phyloP scores from a whole-genome alignment of 2,888 invertebrate genomes.

The Esperia sulphurella region DNA sequence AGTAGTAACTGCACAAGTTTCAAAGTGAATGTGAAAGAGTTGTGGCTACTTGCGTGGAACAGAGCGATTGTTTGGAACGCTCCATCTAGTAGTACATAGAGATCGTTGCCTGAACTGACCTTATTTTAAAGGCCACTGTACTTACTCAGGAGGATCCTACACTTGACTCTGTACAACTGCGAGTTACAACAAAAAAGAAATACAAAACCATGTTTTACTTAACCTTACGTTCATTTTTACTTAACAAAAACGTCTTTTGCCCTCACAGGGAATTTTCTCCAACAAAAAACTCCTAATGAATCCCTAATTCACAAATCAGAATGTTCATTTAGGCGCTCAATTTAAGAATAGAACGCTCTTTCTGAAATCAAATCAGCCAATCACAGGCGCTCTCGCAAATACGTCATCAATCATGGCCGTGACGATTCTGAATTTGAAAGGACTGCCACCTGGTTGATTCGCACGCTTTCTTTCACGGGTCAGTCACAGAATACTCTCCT shows the following conservation, averaged over 20 bases:
- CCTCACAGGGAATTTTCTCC: constrained; percentile 3
- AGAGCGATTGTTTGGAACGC: too few relatives aligned
- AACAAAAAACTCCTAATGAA: constrained; percentile 9
- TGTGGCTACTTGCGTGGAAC: too few relatives aligned
- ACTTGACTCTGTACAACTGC: too few relatives aligned
- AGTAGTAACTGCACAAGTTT: too few relatives aligned
- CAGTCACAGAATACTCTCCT: constrained; percentile 2
- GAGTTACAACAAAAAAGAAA: too few relatives aligned
- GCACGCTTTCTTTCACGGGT: constrained; percentile 11
- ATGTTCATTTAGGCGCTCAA: constrained; percentile 37
- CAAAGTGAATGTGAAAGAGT: too few relatives aligned
- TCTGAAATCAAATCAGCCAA: constrained; percentile 57
- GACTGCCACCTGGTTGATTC: constrained; percentile 19
- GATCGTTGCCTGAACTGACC: too few relatives aligned
- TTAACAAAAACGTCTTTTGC: neutral
- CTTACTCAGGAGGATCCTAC: too few relatives aligned
- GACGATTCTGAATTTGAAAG: constrained; percentile 25
- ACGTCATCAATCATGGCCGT: constrained; percentile 52
- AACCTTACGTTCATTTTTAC: neutral
- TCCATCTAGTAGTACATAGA: too few relatives aligned
- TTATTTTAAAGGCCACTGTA: too few relatives aligned
- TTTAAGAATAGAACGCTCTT: constrained; percentile 40
- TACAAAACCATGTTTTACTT: too few relatives aligned
- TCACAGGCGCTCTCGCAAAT: constrained; percentile 43
- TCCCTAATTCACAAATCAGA: constrained; percentile 37